Conservation (phyloP, 2,113 vertebrate species). For the Gymnogyps californianus region DNA sequence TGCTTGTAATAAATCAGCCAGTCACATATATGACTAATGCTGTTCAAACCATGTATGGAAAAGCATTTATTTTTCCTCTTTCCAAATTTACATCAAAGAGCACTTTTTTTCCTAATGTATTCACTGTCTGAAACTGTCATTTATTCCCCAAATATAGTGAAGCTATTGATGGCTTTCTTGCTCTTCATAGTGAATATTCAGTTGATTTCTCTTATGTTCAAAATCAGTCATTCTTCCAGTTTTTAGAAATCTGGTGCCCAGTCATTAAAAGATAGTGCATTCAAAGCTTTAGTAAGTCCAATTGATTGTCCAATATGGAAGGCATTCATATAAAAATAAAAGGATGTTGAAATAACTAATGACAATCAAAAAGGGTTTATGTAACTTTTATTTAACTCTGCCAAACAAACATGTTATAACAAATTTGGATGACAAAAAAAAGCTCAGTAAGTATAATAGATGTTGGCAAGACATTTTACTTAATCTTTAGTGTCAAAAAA, state of each 20-base stretch:
- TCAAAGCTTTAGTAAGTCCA: not conserved
- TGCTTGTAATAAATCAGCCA: not conserved
- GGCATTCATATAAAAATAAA: not conserved
- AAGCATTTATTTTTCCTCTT: not conserved
- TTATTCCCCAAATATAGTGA: not conserved
- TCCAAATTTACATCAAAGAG: not conserved
- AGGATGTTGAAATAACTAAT: not conserved
- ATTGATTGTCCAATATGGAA: not conserved
- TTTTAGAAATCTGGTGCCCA: not conserved
- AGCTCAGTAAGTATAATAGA: not conserved
- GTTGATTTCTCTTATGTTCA: not conserved
- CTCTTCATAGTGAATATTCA: not conserved
- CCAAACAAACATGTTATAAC: not conserved
- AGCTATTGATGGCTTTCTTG: not conserved
- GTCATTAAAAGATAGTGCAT: not conserved
- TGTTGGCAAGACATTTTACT: not conserved
- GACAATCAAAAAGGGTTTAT: not conserved
- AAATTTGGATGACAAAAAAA: not conserved
- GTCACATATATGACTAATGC: not conserved
- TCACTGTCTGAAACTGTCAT: not conserved
- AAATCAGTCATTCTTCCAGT: not conserved
- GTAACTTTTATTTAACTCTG: not conserved
- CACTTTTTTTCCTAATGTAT: not conserved
- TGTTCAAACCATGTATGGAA: not conserved
- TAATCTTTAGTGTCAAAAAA: not conserved